Evolutionary conservation across 2,113 vertebrate genomes (phyloP), one percentile per base, ranked within the genome.

Genomic region (Collichthys lucidus): DNA sequence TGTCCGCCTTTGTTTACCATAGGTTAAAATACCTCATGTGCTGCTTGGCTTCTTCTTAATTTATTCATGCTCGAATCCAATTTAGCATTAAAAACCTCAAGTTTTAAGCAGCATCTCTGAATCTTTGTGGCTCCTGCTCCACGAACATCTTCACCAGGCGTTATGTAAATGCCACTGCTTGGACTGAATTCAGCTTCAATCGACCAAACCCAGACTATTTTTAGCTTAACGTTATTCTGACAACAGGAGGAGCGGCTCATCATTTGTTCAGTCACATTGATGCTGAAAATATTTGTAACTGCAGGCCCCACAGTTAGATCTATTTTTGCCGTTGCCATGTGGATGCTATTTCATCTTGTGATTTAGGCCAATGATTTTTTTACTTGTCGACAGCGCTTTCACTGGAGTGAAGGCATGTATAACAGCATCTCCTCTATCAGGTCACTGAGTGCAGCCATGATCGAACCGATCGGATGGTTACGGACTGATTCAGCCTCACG

Each of bases 261-360:
- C 15, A 40, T 86, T 82, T 90, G 81, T 76, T 90, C 84, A 31
- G 72, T 82, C 74, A 67, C 52, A 57, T 52, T 29, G 76, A 67
- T 57, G 76, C 85, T 85, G 46, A 80, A 88, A 77, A 79, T 87
- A 85, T 83, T 70, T 86, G 70, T 55, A 78, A 63, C 63, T 77
- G 0, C 79, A 0, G 53, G 64, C 44, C 46, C 62, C 19, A 55
- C 14, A 77, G 55, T 89, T 84, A 81, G 73, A 86, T 91, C 82
- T 89, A 89, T 90, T 94, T 93, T 89, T 91, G 77, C 67, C 57
- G 62, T 50, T 89, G 71, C 73, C 78, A 68, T 67, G 74, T 77
- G 72, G 72, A 88, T 87, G 69, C 74, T 71, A 70, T 70, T 87
- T 89, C 50, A 74, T 76, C 62, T 70, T 20, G n/a, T 52, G 78